A percentile compares a stretch with the other conserved stretches of the same genome.
Evolutionary conservation across 1,140 invertebrate genomes (phyloP).

Genomic region (Bacillus rossius): DNA sequence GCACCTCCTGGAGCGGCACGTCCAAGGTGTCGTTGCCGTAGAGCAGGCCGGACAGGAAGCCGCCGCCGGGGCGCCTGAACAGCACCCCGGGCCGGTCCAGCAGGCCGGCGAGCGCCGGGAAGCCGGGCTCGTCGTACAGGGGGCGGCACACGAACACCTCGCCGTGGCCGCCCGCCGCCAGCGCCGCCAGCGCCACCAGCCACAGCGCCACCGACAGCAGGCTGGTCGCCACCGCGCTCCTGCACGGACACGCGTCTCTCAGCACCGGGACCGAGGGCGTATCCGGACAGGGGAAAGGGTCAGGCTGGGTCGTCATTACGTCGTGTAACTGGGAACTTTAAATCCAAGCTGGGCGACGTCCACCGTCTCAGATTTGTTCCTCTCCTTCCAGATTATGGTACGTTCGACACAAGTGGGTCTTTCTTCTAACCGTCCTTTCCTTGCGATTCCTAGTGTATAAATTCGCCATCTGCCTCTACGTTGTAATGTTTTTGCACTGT

Average conservation of each 20-base stretch:
- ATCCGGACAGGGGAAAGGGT: too few relatives aligned
- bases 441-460: too few relatives aligned
- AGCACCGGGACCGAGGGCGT: too few relatives aligned
- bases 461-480: too few relatives aligned
- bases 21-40: constrained; percentile 32
- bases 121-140: constrained; percentile 52
- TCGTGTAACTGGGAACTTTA: too few relatives aligned
- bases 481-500: too few relatives aligned
- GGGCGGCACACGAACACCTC: constrained; percentile 53
- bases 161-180: constrained; percentile 30
- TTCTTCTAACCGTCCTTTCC: too few relatives aligned
- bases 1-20: constrained; percentile 28
- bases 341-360: too few relatives aligned
- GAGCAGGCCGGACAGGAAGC: constrained; percentile 49
- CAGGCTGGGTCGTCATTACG: too few relatives aligned
- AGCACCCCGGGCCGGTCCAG: constrained; percentile 52
- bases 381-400: too few relatives aligned
- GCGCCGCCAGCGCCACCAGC: constrained; percentile 21
- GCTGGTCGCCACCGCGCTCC: constrained; percentile 7
- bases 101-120: constrained; percentile 49
- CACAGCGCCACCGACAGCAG: constrained; percentile 23
- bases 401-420: too few relatives aligned
- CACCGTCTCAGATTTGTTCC: too few relatives aligned
- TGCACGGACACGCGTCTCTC: not conserved
- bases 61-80: constrained; percentile 45